Conservation (phyloP, 2,888 invertebrate species). For the Muschampia plurimacula region DNA sequence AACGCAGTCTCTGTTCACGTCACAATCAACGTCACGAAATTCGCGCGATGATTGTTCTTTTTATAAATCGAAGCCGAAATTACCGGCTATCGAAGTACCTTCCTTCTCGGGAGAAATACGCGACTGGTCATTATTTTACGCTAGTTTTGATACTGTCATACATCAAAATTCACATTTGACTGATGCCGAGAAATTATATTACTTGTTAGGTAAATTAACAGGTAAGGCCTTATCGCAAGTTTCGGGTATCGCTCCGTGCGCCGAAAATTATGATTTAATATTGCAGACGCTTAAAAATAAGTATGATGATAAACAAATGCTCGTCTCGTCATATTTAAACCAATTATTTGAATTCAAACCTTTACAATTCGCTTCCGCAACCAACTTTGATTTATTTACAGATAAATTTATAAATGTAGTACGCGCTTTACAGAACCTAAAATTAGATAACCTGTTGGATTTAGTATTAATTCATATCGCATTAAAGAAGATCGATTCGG, state of each 20-base stretch:
- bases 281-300: constrained; percentile 12
- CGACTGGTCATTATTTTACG: constrained; percentile 18
- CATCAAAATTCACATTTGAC: constrained; percentile 7
- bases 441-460: constrained; percentile 11
- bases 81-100: constrained; percentile 14
- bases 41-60: background rate
- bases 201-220: constrained; percentile 1
- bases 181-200: background rate
- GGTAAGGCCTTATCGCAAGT: background rate
- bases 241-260: background rate
- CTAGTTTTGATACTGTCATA: constrained; percentile 16
- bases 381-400: constrained; percentile 7
- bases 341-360: constrained; percentile 22
- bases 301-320: constrained; percentile 21
- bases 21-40: constrained; percentile 11
- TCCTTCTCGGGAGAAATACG: constrained; percentile 23
- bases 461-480: constrained; percentile 19
- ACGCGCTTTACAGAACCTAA: constrained; percentile 30
- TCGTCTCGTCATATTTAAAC: background rate
- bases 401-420: constrained; percentile 19
- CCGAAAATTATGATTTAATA: constrained; percentile 15
- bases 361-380: constrained; percentile 6
- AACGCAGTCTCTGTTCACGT: background rate
- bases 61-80: constrained; percentile 14
- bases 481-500: constrained; percentile 12